Base-by-base conservation (phyloP, 2,888 invertebrate genomes). In the Pristionchus arcanus region DNA sequence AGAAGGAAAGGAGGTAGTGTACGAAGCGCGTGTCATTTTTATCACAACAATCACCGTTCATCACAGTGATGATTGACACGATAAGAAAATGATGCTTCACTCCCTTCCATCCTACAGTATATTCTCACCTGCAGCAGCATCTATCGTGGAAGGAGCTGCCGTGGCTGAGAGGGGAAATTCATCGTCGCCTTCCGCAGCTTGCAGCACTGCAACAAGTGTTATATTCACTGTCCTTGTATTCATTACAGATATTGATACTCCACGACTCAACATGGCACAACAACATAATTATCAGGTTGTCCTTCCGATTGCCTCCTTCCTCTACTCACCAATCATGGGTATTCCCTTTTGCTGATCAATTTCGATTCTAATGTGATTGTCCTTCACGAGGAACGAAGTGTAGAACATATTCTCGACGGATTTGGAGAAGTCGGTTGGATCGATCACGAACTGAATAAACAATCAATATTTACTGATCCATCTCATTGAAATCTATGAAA, bases 331-430 rank as follows among this genome's bases (percentile, higher is more conserved):
- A 81, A 81, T 81, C 49, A 81, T 42, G 49, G 81, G 81, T 42
- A 81, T 28, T 81, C 81, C 81, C 28, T 49, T 31, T 31, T 49
- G 31, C 16, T 55, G 63, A n/a, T 89, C 71, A 49, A 89, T 28
- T n/a, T 89, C 68, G 21, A 89, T 66, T 21, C 16, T 34, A 28
- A 89, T 84, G 89, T 71, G 55, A 42, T 81, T 81, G 49, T 89
- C 90, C 55, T 90, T 90, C 63, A 90, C 63, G 49, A 90, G 88
- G 71, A 90, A 90, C 49, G 90, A 81, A 4, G 68, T 55, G 88
- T 90, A 90, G 88, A 89, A 90, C 87, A 90, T 90, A 84, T 90
- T 90, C 88, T 90, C 90, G 16, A 90, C 63, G 0, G 90, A 77
- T 28, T 68, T 34, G 16, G 87, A 53, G 68, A 90, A 90, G 68